These are phyloP conservation scores for Puma concolor DNA, from an alignment of 2,113 vertebrate genomes.

Conservation along the genomic window DNA sequence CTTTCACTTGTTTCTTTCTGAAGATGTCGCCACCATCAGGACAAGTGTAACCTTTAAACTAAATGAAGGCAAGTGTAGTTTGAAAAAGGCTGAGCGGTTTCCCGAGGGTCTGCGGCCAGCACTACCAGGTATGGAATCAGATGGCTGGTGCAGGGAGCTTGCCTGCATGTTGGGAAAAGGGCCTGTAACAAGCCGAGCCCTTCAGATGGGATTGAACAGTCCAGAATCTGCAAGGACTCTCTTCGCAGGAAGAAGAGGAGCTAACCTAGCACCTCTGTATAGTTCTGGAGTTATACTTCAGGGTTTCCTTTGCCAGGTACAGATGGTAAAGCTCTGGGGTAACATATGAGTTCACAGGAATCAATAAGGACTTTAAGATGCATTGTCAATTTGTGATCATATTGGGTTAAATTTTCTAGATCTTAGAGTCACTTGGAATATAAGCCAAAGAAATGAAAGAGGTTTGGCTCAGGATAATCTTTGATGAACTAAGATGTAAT, in stretches of 20 bases:
- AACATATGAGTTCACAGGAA: neutral
- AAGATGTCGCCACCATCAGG: constrained; percentile 90
- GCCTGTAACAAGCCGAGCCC: neutral
- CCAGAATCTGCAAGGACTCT: neutral
- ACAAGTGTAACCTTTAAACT: constrained; percentile 95
- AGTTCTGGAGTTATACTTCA: neutral
- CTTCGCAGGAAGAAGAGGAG: neutral
- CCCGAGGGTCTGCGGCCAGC: constrained; percentile 89
- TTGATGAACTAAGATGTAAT: constrained; percentile 11
- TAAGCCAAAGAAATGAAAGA: constrained; percentile 14
- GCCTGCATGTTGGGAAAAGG: constrained; percentile 46
- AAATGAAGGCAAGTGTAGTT: constrained; percentile 93
- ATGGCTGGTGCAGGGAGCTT: neutral
- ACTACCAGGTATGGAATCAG: constrained; percentile 91
- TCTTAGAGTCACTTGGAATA: constrained; percentile 27
- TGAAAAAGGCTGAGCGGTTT: constrained; percentile 93
- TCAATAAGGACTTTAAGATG: neutral
- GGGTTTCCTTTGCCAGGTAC: neutral
- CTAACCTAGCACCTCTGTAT: neutral
- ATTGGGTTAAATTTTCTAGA: constrained; percentile 50
- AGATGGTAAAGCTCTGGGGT: neutral
- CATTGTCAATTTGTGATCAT: neutral
- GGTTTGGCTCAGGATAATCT: neutral
- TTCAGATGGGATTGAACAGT: neutral
- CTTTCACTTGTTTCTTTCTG: constrained; percentile 84